phyloP scores from a whole-genome alignment of 2,113 vertebrate species.

The Leucopsar rothschildi region DNA sequence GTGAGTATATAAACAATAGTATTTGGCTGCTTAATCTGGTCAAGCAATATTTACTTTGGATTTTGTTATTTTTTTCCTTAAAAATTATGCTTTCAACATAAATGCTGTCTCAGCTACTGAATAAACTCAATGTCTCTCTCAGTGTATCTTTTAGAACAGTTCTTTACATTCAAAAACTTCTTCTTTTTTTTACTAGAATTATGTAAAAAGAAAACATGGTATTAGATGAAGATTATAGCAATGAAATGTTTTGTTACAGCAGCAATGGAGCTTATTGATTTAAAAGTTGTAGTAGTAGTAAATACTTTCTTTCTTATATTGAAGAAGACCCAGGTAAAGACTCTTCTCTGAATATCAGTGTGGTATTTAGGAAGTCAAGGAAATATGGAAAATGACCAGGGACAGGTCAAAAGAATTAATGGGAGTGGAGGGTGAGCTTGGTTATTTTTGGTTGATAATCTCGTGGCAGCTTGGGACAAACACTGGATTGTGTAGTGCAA shows the following conservation, averaged over 20 bases:
- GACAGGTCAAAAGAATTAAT: background rate
- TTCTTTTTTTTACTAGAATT: background rate
- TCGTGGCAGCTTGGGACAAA: background rate
- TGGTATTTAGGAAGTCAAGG: background rate
- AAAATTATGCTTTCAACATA: background rate
- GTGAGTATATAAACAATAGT: background rate
- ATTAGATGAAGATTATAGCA: background rate
- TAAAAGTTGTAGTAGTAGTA: background rate
- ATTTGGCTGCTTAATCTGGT: background rate
- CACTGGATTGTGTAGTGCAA: background rate
- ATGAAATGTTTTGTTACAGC: background rate
- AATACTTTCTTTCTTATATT: background rate
- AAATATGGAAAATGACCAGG: background rate
- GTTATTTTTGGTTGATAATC: background rate
- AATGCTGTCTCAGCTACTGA: background rate
- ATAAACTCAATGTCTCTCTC: background rate
- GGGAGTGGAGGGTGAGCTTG: background rate
- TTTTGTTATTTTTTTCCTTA: background rate
- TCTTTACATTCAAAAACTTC: background rate
- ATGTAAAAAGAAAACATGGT: background rate
- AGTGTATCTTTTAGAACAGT: background rate
- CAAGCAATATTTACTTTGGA: background rate
- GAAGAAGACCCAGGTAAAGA: background rate
- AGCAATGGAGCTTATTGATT: background rate
- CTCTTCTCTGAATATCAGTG: background rate